Evolutionary conservation across 2,797 vertebrate species (phyloP), one percentile per base, ranked within the genome.

Genomic region (Darevskia nairensis): DNA sequence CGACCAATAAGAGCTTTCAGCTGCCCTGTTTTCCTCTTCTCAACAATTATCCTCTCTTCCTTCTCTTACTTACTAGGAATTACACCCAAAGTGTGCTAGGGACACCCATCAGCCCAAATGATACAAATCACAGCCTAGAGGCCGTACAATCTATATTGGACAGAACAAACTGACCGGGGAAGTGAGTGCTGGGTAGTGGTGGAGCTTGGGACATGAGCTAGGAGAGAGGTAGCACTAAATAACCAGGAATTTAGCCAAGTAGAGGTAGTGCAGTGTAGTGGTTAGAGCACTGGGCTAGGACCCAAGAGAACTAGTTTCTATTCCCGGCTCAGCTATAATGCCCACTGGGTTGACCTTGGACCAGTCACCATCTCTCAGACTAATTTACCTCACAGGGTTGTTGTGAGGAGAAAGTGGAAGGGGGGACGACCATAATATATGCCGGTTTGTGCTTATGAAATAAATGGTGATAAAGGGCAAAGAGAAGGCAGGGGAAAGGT

Each of bases 1-100:
- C 0, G 1, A 77, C 61, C 77, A 91, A 89, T 59, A 85, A 87
- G 59, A 89, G 74, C 74, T 90, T 89, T 85, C 0, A 1, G 23
- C 86, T 94, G 86, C 55, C 76, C 81, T 91, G 89, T 39, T 1
- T 7, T 91, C 32, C 89, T 86, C 64, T 82, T 90, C 88, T 82
- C 89, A 72, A 86, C 59, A 76, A 75, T 81, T 86, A 85, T 87
- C 71, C 32, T 89, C n/a, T 59, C 80, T 85, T 89, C 39, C 86
- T 90, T 89, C 92, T 27, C 95, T 89, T 92, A 21, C 66, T 66
- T 25, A 41, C 32, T 78, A n/a, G 32, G 5, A 74, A 19, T 39
- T 21, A 21, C 35, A 39, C 21, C 19, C 32, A 74, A 6, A 72
- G 5, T 71, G 69, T 71, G 27, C 69, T 29, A 71, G 69, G 25